These are phyloP conservation scores for Riptortus pedestris DNA, from an alignment of 1,140 invertebrate species.

Conservation along the genomic window DNA sequence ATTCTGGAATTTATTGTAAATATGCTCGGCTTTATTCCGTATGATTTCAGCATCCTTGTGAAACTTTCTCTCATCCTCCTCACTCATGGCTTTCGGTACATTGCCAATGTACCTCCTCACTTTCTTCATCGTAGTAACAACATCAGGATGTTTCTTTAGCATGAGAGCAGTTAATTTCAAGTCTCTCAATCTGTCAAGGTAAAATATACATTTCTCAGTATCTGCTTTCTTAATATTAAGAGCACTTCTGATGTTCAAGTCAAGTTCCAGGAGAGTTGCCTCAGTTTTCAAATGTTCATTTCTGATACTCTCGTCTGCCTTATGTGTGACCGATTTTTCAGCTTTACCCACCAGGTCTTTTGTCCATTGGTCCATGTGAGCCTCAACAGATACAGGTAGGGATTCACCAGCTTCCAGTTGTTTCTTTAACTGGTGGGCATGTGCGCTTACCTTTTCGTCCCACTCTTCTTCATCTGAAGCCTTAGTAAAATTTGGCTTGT, in stretches of 20 bases:
- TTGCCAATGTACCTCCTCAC: constrained; percentile 51
- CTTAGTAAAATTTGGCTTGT: constrained; percentile 41
- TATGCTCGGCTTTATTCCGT: constrained; percentile 49
- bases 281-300: constrained; percentile 42
- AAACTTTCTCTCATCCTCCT: constrained; percentile 39
- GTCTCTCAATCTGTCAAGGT: constrained; percentile 49
- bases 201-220: constrained; percentile 48
- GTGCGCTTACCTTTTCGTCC: constrained; percentile 46
- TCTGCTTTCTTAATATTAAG: constrained; percentile 53
- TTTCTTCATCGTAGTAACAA: constrained; percentile 64
- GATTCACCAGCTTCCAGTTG: constrained; percentile 50
- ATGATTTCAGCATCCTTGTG: constrained; percentile 54
- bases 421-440: constrained; percentile 46
- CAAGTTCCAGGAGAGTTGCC: constrained; percentile 57
- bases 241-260: constrained; percentile 59
- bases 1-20: constrained; percentile 51
- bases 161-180: constrained; percentile 62
- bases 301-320: constrained; percentile 23
- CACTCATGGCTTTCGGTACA: constrained; percentile 55
- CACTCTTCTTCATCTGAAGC: constrained; percentile 45
- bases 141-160: constrained; percentile 73
- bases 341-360: constrained; percentile 39
- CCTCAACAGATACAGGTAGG: constrained; percentile 46
- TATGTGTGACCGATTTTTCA: neutral
- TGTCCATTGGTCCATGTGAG: constrained; percentile 41